Evolutionary conservation across 2,888 invertebrate species (phyloP), one percentile per base, ranked within the genome.

Genomic region (Spisula solida): DNA sequence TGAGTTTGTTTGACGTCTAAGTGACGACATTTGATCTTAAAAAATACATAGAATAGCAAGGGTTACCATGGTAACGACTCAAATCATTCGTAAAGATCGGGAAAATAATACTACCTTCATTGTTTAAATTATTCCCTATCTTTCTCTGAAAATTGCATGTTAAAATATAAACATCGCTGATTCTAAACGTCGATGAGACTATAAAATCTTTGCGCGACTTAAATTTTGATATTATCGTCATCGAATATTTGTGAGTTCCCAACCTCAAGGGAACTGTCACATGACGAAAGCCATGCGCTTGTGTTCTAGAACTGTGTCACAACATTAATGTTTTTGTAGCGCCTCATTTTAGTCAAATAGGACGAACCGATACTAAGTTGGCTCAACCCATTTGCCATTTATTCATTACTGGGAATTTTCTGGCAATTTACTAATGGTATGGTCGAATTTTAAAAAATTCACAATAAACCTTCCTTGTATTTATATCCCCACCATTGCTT

Each of bases 1-100:
- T 80, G 80, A 48, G 80, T 25, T 80, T 47, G 47, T 80, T 51
- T 47, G 51, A 51, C 31, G 80, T 80, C 51, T 51, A 29, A 80
- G 47, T 80, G 48, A 80, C 51, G 51, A 80, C 14, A 80, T 48
- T 51, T 80, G 80, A 80, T 47, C 25, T 47, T 47, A 48, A 34
- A 41, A 48, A 80, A 47, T 80, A 48, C 47, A 16, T 14, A 80
- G 20, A 20, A 14, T 25, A 80, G n/a, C 25, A 25, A 10, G n/a
- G 48, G 80, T 25, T 80, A 20, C 47, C 80, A 80, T n/a, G 80
- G 80, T 25, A 47, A 48, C 51, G 20, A 25, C 10, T 48, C 47
- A 47, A 47, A 48, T 80, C 16, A 20, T 47, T n/a, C 34, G 34
- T 16, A 75, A 75, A 14, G 34, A 75, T 66, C 25, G 60, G 75